Conservation (phyloP, 2,113 vertebrate species). For the Etheostoma cragini region DNA sequence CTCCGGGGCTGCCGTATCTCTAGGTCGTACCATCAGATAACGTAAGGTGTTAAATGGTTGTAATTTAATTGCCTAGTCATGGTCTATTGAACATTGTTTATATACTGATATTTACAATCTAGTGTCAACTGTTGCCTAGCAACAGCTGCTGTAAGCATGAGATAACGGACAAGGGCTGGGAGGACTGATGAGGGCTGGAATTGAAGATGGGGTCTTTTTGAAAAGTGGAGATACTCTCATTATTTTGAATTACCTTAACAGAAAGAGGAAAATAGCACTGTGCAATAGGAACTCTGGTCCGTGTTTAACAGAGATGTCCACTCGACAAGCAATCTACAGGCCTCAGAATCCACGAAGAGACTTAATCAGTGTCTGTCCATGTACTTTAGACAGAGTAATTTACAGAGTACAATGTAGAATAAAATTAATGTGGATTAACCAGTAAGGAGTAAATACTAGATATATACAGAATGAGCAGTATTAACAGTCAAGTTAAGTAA, state of each 20-base stretch:
- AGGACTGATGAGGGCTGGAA: neutral
- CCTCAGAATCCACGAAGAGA: neutral
- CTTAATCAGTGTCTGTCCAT: neutral
- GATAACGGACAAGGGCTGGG: constrained; percentile 4
- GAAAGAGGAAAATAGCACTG: constrained; percentile 1
- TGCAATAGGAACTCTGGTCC: neutral
- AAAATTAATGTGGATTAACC: too few species aligned
- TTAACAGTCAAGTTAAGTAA: neutral
- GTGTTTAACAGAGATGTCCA: neutral
- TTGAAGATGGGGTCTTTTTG: neutral
- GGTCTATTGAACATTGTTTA: constrained; percentile 5
- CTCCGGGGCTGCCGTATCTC: neutral
- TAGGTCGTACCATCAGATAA: neutral
- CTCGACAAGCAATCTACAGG: neutral
- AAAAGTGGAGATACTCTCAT: constrained; percentile 13
- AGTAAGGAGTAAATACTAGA: too few species aligned
- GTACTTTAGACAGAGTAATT: neutral
- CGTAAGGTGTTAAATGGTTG: neutral
- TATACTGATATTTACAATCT: constrained; percentile 14
- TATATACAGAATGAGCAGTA: too few species aligned
- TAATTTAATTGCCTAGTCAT: neutral
- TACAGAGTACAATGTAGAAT: too few species aligned
- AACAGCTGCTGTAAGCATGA: neutral
- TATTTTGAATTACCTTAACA: constrained; percentile 37
- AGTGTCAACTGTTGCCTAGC: constrained; percentile 35